Evolutionary conservation across 2,113 vertebrate genomes (phyloP).

Genomic region (Periophthalmus modestus): DNA sequence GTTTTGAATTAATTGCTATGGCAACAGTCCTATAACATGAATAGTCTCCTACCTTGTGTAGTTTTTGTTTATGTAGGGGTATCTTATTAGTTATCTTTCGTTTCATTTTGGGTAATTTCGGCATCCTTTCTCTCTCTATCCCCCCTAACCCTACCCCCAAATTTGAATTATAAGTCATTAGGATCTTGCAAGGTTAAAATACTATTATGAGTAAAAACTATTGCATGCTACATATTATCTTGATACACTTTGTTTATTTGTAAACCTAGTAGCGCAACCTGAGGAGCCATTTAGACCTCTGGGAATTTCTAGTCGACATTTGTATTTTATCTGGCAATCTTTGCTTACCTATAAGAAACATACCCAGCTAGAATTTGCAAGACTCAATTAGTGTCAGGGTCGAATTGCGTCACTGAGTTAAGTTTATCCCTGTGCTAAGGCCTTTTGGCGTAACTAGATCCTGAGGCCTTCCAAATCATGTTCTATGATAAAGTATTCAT

Average conservation of each 20-base stretch:
- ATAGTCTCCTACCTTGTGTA: too few relatives aligned
- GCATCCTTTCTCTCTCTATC: too few relatives aligned
- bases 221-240: too few relatives aligned
- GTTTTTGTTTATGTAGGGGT: too few relatives aligned
- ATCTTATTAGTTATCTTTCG: too few relatives aligned
- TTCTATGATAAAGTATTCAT: background rate
- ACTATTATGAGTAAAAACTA: too few relatives aligned
- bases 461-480: background rate
- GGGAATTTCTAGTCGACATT: background rate
- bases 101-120: too few relatives aligned
- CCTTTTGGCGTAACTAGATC: conserved; percentile 16
- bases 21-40: too few relatives aligned
- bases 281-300: background rate
- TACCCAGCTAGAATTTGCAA: background rate
- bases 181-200: too few relatives aligned
- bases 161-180: too few relatives aligned
- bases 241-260: background rate
- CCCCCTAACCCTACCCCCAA: too few relatives aligned
- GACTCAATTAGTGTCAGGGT: conserved; percentile 3
- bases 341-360: conserved; percentile 7
- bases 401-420: conserved; percentile 9
- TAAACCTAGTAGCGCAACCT: background rate
- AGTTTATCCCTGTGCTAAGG: conserved; percentile 10
- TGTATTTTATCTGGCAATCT: conserved; percentile 11
- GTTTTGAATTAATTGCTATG: too few relatives aligned